Base-by-base conservation (phyloP, 2,113 vertebrate genomes). In the Muscicapa adusta region DNA sequence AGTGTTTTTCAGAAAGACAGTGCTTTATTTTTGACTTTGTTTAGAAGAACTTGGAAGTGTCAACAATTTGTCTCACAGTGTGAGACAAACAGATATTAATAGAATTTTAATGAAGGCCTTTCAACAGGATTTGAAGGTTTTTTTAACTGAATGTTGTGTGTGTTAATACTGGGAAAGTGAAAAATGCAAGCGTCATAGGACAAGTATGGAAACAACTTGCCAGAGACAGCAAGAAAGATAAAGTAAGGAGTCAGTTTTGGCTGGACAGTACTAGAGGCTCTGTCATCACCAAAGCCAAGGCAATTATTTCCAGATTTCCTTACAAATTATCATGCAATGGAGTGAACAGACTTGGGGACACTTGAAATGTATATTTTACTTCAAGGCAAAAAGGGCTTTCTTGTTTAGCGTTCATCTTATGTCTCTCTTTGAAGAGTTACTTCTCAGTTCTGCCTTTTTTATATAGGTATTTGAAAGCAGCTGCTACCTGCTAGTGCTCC, bases 71-170 rank as follows among this genome's bases (percentile, higher is more conserved):
- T 96, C n/a, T 95, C 91, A 61, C 66, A 79, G 94, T 93, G 93
- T 90, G 94, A 96, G 96, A 96, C 93, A 96, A 95, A 93, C 84
- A 96, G 89, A 94, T 96, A 96, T 96, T 97, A 96, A 96, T 88
- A 96, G 93, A 91, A 93, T 91, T 93, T 93, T 96, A 95, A 96
- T 95, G 94, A 92, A 94, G 73, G 75, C 84, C 76, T 89, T 93
- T 96, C 91, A 93, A 92, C 72, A 93, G 45, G 66, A 82, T 91
- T 87, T 76, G 51, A 89, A 90, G 22, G 6, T 85, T 61, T 74
- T 87, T 89, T 89, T 82, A 24, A 75, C 71, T 4, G 4, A 90
- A 75, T 88, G 62, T 88, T 91, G 31, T 73, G 24, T 79, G 68
- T 75, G 66, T 74, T 95, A 95, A 71, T 85, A 33, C 20, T 26